phyloP scores from a whole-genome alignment of 2,113 vertebrate genomes.

The Zapus hudsonius region DNA sequence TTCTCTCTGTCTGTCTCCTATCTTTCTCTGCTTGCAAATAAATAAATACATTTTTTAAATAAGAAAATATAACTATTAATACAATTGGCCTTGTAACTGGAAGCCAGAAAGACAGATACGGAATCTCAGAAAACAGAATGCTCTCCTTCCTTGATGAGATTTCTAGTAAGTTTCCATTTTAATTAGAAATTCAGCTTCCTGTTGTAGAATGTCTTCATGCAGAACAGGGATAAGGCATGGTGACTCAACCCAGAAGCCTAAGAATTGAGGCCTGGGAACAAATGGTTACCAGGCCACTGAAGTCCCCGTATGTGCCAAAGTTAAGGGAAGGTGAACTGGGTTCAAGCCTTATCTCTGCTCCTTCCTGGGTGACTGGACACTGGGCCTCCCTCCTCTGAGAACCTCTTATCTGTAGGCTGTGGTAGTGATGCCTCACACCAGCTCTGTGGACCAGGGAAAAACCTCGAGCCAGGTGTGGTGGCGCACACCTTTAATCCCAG shows the following conservation, averaged over 20 bases:
- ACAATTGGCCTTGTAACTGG: neutral
- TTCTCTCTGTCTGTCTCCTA: too few relatives aligned
- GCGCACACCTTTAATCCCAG: too few relatives aligned
- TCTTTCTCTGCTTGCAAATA: too few relatives aligned
- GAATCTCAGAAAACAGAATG: neutral
- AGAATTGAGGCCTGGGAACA: neutral
- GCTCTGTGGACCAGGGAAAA: neutral
- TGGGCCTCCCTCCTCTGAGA: neutral
- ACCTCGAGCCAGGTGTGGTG: too few relatives aligned
- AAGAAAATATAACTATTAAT: neutral
- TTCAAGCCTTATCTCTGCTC: neutral
- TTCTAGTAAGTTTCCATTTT: conserved; percentile 11
- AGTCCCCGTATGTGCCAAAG: too few relatives aligned
- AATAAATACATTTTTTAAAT: too few relatives aligned
- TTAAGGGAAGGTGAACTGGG: neutral
- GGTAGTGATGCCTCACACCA: neutral
- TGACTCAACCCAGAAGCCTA: neutral
- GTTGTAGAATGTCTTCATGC: neutral
- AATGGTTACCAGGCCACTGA: too few relatives aligned
- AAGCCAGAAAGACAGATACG: neutral
- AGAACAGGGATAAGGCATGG: neutral
- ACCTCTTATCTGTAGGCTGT: neutral
- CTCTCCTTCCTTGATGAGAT: neutral
- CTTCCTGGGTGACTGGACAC: neutral
- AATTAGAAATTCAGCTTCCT: neutral